These are phyloP conservation scores for Acronicta aceris DNA, from an alignment of 2,888 invertebrate species.

Conservation along the genomic window DNA sequence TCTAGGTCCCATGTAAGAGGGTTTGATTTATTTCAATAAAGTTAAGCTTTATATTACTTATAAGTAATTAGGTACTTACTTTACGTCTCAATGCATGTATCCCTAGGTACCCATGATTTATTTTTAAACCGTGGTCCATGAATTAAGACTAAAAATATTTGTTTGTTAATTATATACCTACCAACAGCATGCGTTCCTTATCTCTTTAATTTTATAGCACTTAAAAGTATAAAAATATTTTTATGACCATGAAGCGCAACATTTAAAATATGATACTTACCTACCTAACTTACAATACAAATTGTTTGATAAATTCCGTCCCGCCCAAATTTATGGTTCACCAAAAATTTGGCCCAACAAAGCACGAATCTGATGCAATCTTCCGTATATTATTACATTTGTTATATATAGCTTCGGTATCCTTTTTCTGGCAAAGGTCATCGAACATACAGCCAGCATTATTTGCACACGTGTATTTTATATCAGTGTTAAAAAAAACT, in stretches of 20 bases:
- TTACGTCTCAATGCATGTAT: no score
- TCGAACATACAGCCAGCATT: slow-evolving; percentile 29
- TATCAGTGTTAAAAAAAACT: slow-evolving; percentile 28
- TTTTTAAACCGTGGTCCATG: background rate
- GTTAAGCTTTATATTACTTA: no score
- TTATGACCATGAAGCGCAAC: slow-evolving; percentile 12
- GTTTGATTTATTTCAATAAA: no score
- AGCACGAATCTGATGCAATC: slow-evolving; percentile 4
- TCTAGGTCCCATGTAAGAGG: no score
- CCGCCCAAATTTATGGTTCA: slow-evolving; percentile 13
- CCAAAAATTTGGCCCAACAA: background rate
- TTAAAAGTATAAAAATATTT: slow-evolving; percentile 16
- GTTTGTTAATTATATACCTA: slow-evolving; percentile 9
- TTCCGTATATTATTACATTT: slow-evolving; percentile 13
- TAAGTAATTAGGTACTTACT: no score
- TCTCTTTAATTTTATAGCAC: slow-evolving; percentile 15
- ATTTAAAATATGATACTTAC: slow-evolving; percentile 18
- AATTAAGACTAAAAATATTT: background rate
- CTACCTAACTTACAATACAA: slow-evolving; percentile 22
- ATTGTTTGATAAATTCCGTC: background rate
- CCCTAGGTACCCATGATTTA: background rate
- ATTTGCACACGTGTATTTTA: slow-evolving; percentile 47
- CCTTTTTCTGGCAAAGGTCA: slow-evolving; percentile 18
- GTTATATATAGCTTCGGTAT: slow-evolving; percentile 16
- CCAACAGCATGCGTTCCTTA: slow-evolving; percentile 2